Evolutionary conservation across 2,888 invertebrate species (phyloP).

Genomic region (Drosophila borborema): DNA sequence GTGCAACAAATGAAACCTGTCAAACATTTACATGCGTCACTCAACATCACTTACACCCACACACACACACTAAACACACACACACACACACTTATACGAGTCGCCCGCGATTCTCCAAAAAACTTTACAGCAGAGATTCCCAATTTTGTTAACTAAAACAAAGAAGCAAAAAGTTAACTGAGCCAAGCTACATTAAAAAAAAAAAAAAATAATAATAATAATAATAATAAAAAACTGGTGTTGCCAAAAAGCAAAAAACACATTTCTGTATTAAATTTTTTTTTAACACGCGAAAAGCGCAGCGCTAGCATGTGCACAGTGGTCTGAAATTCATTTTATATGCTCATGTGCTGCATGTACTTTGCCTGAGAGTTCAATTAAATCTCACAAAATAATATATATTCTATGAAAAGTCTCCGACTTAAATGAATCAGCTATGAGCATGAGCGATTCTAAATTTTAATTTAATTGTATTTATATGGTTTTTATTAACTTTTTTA

Average conservation of each 20-base stretch:
- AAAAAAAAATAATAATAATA: neutral
- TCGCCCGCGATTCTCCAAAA: slow-evolving; percentile 24
- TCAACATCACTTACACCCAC: slow-evolving; percentile 35
- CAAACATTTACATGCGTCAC: slow-evolving; percentile 56
- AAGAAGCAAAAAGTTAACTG: slow-evolving; percentile 1
- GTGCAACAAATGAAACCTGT: slow-evolving; percentile 70
- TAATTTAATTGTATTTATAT: too few relatives aligned
- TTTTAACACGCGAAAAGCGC: slow-evolving; percentile 32
- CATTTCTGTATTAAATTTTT: slow-evolving; percentile 12
- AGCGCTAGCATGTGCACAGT: slow-evolving; percentile 25
- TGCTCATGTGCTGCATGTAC: neutral
- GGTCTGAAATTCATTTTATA: neutral
- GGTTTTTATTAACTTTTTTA: too few relatives aligned
- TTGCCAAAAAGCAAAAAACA: slow-evolving; percentile 53
- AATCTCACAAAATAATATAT: too few relatives aligned
- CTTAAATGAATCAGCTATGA: too few relatives aligned
- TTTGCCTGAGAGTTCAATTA: neutral
- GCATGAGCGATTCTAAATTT: too few relatives aligned
- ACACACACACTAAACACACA: slow-evolving; percentile 17
- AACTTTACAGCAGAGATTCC: slow-evolving; percentile 37
- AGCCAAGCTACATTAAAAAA: slow-evolving; percentile 41
- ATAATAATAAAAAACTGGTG: slow-evolving; percentile 32
- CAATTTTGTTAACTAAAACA: slow-evolving; percentile 19
- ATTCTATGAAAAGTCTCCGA: too few relatives aligned
- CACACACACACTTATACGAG: slow-evolving; percentile 11